These are phyloP conservation scores for Channa argus DNA, from an alignment of 2,113 vertebrate genomes.

Conservation along the genomic window DNA sequence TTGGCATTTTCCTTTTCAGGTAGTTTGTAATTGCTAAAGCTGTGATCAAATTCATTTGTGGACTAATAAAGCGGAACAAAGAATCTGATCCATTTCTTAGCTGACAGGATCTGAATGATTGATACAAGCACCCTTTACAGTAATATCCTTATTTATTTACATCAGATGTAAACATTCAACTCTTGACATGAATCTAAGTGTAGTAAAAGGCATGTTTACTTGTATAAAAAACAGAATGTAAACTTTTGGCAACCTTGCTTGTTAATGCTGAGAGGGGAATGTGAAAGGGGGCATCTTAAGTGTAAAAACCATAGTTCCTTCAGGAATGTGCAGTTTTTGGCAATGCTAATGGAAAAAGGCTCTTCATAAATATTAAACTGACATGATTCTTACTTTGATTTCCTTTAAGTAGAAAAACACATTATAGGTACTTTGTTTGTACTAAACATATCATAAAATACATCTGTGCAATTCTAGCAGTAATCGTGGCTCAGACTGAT, in stretches of 20 bases:
- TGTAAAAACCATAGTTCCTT: conserved; percentile 37
- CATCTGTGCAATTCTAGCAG: conserved; percentile 45
- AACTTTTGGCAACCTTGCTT: conserved; percentile 71
- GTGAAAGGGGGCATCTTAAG: conserved; percentile 38
- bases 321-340: conserved; percentile 45
- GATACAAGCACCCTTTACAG: conserved; percentile 15
- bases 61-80: no score
- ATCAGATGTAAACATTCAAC: conserved; percentile 82
- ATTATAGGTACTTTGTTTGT: no score
- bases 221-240: conserved; percentile 80
- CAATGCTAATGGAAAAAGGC: conserved; percentile 13
- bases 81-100: not conserved
- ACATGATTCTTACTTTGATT: conserved; percentile 15
- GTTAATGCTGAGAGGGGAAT: conserved; percentile 60
- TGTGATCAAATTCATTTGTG: not conserved
- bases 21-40: no score
- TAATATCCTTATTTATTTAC: conserved; percentile 76
- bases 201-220: conserved; percentile 82
- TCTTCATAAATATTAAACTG: conserved; percentile 11
- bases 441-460: conserved; percentile 59
- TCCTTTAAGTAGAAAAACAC: conserved; percentile 51
- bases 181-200: conserved; percentile 73
- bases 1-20: no score
- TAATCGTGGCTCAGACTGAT: conserved; percentile 45
- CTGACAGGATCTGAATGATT: not conserved